phyloP scores from a whole-genome alignment of 30 jellyfish, hydroid and myxozoan genomes.

The Cassiopea xamachana region DNA sequence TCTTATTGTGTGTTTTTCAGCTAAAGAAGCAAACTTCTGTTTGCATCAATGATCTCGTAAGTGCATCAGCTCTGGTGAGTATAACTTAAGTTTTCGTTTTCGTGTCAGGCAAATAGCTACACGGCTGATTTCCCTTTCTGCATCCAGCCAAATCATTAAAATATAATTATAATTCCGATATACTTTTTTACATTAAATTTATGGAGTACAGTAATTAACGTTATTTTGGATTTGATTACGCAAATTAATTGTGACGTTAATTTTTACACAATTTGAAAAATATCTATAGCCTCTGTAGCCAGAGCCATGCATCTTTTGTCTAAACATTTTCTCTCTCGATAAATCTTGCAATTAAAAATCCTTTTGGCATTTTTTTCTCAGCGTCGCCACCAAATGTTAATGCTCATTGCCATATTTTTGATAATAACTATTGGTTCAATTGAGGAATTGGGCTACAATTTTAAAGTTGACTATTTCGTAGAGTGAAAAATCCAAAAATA shows the following conservation, averaged over 20 bases:
- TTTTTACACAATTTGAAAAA: background rate
- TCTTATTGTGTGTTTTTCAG: background rate
- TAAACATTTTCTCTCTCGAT: too few species aligned
- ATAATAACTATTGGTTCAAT: too few species aligned
- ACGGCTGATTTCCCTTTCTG: background rate
- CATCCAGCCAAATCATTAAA: background rate
- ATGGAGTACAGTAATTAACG: too few species aligned
- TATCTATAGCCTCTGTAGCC: background rate
- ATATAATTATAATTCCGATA: background rate
- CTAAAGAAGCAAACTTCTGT: background rate
- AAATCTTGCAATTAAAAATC: too few species aligned
- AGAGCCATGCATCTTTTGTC: background rate
- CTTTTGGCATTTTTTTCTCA: too few species aligned
- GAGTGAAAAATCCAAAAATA: too few species aligned
- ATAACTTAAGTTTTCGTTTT: background rate
- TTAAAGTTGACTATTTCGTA: too few species aligned
- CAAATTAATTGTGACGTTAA: background rate
- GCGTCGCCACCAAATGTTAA: too few species aligned
- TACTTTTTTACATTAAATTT: background rate
- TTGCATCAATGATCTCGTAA: background rate
- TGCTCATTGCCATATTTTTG: too few species aligned
- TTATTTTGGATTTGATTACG: background rate
- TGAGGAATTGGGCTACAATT: too few species aligned
- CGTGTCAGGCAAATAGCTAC: background rate
- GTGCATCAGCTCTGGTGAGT: conserved; percentile 1